Conservation (phyloP, 2,888 invertebrate genomes). For the Conus canariensis region DNA sequence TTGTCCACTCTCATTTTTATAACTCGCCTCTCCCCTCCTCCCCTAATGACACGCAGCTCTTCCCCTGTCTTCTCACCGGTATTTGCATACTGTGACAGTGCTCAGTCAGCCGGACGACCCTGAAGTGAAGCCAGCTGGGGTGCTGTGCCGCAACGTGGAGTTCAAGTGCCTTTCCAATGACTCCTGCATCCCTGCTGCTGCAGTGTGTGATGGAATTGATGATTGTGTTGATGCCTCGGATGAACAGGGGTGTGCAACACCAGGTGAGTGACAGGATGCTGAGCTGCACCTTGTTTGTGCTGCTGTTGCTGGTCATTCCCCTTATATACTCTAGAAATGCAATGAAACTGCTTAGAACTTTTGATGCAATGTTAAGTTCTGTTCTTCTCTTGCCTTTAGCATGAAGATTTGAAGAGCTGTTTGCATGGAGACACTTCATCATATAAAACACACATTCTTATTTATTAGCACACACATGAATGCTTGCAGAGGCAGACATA, state of each 20-base stretch:
- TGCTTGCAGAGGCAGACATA: neutral
- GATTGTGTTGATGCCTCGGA: constrained; percentile 77
- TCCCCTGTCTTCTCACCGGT: neutral
- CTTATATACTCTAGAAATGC: no score
- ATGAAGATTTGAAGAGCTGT: no score
- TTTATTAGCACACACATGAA: neutral
- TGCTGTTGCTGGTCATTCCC: neutral
- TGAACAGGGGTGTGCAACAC: constrained; percentile 61
- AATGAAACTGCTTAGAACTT: no score
- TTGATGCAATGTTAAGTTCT: no score
- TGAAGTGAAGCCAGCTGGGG: neutral
- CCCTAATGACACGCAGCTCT: neutral
- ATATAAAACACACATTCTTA: no score
- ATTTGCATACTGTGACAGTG: neutral
- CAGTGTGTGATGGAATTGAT: constrained; percentile 72
- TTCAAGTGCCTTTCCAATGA: constrained; percentile 54
- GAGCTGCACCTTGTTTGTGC: no score
- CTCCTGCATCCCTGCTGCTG: constrained; percentile 46
- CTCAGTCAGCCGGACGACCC: neutral
- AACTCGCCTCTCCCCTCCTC: neutral
- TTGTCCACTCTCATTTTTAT: neutral
- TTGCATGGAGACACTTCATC: no score
- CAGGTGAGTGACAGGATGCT: constrained; percentile 9
- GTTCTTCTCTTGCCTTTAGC: no score
- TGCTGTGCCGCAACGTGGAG: neutral